phyloP scores from a whole-genome alignment of 2,888 invertebrate species.

The Alsophila aescularia region DNA sequence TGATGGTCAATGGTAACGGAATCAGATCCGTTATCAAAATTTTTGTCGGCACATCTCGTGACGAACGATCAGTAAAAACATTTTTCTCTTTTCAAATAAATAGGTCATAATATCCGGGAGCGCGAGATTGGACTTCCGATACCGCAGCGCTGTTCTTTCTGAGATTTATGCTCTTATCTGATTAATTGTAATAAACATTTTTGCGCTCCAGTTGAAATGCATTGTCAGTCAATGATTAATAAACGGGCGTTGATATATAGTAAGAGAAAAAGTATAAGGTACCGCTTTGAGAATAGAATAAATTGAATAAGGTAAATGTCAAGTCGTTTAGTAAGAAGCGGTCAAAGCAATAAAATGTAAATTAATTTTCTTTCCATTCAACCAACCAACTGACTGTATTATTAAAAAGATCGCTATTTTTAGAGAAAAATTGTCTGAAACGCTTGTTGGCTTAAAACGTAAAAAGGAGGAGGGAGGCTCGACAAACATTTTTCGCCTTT shows the following conservation, averaged over 20 bases:
- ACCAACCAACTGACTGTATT: background rate
- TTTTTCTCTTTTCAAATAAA: conserved; percentile 67
- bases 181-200: conserved; percentile 43
- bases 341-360: conserved; percentile 19
- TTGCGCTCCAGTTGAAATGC: conserved; percentile 28
- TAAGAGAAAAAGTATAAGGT: background rate
- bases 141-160: conserved; percentile 52
- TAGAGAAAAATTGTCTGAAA: background rate
- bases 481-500: background rate
- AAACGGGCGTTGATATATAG: conserved; percentile 26
- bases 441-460: background rate
- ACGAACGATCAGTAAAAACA: conserved; percentile 59
- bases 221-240: conserved; percentile 31
- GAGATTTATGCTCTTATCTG: conserved; percentile 50
- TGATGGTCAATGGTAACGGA: conserved; percentile 29
- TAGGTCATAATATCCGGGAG: conserved; percentile 63
- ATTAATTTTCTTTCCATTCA: conserved; percentile 11
- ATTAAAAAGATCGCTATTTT: background rate
- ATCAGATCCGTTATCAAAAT: conserved; percentile 34
- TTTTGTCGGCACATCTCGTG: conserved; percentile 38
- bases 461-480: background rate
- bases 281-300: background rate
- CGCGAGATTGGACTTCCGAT: conserved; percentile 53
- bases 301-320: conserved; percentile 8
- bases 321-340: conserved; percentile 5